A percentile compares a stretch with the other conserved stretches of the same genome.
These are phyloP conservation scores for Lithobates pipiens DNA, from an alignment of 2,797 vertebrate species.

Conservation along the genomic window DNA sequence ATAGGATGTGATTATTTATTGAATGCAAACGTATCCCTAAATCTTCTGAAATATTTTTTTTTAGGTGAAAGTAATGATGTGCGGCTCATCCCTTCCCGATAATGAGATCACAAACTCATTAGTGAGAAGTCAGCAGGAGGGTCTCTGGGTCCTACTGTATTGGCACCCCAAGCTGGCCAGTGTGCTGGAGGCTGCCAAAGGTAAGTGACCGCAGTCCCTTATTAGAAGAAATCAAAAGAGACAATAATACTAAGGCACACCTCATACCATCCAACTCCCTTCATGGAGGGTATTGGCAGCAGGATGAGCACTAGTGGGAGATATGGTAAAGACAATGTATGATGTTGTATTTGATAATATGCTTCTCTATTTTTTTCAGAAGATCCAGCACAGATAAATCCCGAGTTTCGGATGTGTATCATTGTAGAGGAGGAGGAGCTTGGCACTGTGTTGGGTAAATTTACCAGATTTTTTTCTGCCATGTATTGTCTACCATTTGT, in stretches of 20 bases:
- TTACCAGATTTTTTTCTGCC: not conserved
- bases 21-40: not conserved
- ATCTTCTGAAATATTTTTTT: not conserved
- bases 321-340: too few relatives aligned
- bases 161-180: conserved; percentile 77
- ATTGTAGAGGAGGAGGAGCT: conserved; percentile 70
- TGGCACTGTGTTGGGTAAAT: conserved; percentile 80
- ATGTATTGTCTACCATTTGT: not conserved
- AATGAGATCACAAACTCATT: conserved; percentile 69
- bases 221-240: too few relatives aligned
- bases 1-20: too few relatives aligned
- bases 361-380: not conserved
- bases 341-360: not conserved
- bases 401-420: conserved; percentile 83
- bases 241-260: not conserved
- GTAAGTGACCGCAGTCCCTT: conserved; percentile 61
- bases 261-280: not conserved
- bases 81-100: conserved; percentile 64
- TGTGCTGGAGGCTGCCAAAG: conserved; percentile 63
- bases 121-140: conserved; percentile 69
- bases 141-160: conserved; percentile 85
- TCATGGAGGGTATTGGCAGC: not conserved
- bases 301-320: not conserved
- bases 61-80: conserved; percentile 76
- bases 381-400: conserved; percentile 55